These are phyloP conservation scores for Cheilosia soror DNA, from an alignment of 2,888 invertebrate genomes.

Conservation along the genomic window DNA sequence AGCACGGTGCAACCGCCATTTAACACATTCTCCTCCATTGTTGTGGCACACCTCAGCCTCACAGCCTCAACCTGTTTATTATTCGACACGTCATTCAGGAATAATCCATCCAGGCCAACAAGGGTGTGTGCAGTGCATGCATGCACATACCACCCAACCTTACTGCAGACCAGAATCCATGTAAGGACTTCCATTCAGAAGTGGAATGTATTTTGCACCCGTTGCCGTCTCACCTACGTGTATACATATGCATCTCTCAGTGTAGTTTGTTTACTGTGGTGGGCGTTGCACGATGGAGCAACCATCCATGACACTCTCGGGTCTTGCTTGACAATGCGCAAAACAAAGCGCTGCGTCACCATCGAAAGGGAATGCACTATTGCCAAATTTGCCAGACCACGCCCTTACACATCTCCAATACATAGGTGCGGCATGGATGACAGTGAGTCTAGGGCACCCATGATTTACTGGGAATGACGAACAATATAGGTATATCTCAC, in stretches of 20 bases:
- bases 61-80: constrained; percentile 65
- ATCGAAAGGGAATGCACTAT: constrained; percentile 66
- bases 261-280: constrained; percentile 68
- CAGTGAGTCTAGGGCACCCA: constrained; percentile 64
- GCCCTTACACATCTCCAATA: constrained; percentile 58
- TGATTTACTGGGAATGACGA: constrained; percentile 53
- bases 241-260: constrained; percentile 17
- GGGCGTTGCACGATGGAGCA: constrained; percentile 70
- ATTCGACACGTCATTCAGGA: constrained; percentile 72
- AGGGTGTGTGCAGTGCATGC: constrained; percentile 7
- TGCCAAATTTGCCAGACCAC: constrained; percentile 72
- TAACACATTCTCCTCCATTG: constrained; percentile 70
- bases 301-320: constrained; percentile 66
- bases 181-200: constrained; percentile 72
- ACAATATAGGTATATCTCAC: constrained; percentile 10
- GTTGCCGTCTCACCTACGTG: neutral
- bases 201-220: constrained; percentile 51
- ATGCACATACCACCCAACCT: constrained; percentile 11
- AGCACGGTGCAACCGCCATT: constrained; percentile 63
- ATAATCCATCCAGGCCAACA: constrained; percentile 49
- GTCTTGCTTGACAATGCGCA: constrained; percentile 63
- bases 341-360: constrained; percentile 66
- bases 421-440: constrained; percentile 59
- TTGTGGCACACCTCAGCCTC: constrained; percentile 67
- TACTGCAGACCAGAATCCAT: constrained; percentile 51